Base-by-base conservation (phyloP, 2,113 vertebrate species). In the Hemichromis elongatus region DNA sequence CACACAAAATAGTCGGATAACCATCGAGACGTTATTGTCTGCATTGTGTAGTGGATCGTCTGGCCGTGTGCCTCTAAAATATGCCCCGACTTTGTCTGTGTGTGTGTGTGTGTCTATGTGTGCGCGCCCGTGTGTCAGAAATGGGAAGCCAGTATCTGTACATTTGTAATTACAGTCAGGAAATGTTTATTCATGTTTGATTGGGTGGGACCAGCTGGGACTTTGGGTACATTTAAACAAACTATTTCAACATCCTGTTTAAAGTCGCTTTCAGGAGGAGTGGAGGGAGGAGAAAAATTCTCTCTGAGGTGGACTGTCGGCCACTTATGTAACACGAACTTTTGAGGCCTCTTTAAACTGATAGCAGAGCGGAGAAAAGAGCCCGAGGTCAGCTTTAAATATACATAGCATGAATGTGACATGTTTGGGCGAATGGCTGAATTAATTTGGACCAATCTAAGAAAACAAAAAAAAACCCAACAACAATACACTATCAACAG, bases 101-200 rank as follows among this genome's bases (percentile, higher is more conserved):
- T 28, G 35, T 57, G 54, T 73, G 18, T 77, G 56, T 66, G 89
- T 80, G 57, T 68, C 18, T 84, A 4, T 56, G 82, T 56, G 86
- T 16, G 73, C 56, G 68, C 55, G 70, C 79, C 73, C 90, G 81
- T 91, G 86, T 89, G 82, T 87, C 21, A 61, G 79, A 86, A 78
- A 81, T 75, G 88, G 90, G 91, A 92, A 84, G 92, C 79, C 80
- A 81, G 88, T 95, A 94, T 96, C 95, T 95, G 94, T 95, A 92
- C 94, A 94, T 95, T 96, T 95, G 95, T 95, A 96, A 97, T 97
- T 96, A 96, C 94, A 96, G 93, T 95, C 96, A 97, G 97, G 97
- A 97, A 98, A 97, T 97, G 97, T 97, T 97, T 97, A 96, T 97
- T 96, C 95, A 95, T 94, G 94, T 96, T 96, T 93, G 92, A 95